phyloP scores from a whole-genome alignment of 2,888 invertebrate genomes.

The Acholoe squamosa region DNA sequence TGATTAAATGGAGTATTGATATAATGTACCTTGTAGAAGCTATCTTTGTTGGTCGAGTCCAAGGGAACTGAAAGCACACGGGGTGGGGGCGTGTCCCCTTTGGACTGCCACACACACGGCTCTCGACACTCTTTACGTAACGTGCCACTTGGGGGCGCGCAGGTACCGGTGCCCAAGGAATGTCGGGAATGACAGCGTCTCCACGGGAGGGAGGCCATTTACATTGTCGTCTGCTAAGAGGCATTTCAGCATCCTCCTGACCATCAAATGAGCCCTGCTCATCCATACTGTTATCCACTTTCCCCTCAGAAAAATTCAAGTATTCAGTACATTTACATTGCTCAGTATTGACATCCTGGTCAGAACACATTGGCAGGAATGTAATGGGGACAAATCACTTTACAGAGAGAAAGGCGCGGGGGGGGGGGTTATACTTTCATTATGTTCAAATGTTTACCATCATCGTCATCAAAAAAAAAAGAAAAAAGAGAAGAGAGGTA shows the following conservation, averaged over 20 bases:
- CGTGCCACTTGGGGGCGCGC: slow-evolving; percentile 14
- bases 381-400: no score
- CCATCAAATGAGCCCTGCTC: no score
- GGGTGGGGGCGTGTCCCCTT: background rate
- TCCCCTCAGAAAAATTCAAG: no score
- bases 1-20: background rate
- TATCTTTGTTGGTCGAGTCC: background rate
- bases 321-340: no score
- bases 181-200: background rate
- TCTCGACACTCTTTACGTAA: background rate
- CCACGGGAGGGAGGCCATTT: background rate
- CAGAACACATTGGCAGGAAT: no score
- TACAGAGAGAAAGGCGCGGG: no score
- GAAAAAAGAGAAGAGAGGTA: no score
- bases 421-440: no score
- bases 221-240: slow-evolving; percentile 23
- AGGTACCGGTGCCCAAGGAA: background rate
- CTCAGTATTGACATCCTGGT: no score
- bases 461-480: no score
- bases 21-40: background rate
- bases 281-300: no score
- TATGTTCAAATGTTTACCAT: no score
- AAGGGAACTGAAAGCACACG: background rate
- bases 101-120: slow-evolving; percentile 8
- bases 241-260: background rate